Base-by-base conservation (phyloP, 2,113 vertebrate species). In the Plecturocebus donacophilus region DNA sequence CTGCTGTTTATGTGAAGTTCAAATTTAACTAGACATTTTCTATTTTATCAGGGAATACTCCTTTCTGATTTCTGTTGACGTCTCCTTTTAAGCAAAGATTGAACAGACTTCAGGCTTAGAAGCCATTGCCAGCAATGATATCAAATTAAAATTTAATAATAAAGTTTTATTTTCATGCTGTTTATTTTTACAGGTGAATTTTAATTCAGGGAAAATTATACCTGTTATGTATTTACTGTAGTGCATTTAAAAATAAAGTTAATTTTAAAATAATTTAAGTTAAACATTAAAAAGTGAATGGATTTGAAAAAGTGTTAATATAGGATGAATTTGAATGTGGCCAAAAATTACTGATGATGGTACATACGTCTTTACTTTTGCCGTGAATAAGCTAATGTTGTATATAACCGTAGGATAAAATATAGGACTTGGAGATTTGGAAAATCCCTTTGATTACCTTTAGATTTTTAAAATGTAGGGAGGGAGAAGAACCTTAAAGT, bases 211-310 rank as follows among this genome's bases (percentile, higher is more conserved):
- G 16, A 3, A 89, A 70, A 73, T 82, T 93, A 49, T 4, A 52
- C 8, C 42, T 80, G 38, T 66, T 89, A n/a, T 45, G 3, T n/a
- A 40, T 73, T 89, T 91, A 93, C 2, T 87, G 23, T 87, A 81
- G 54, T 87, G 91, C 54, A 66, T 81, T 93, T 86, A 25, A 49
- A 97, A 94, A 20, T 80, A 68, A 95, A 94, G 6, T 71, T 89
- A 66, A 86, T 76, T 89, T 95, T 61, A 64, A 93, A 80, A 66
- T 76, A 76, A 85, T 47, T 45, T 47, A 90, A 83, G 2, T 47
- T 49, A 81, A 96, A 90, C 94, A 66, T 23, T 58, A 49, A 94
- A 91, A 52, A 35, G 5, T 21, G 16, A 8, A 13, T 49, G 20
- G 47, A 45, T 79, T 75, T 5, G 30, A 94, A 92, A 83, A 42